Evolutionary conservation across 2,797 vertebrate genomes (phyloP), one percentile per base, ranked within the genome.

Genomic region (Danio tinwini): DNA sequence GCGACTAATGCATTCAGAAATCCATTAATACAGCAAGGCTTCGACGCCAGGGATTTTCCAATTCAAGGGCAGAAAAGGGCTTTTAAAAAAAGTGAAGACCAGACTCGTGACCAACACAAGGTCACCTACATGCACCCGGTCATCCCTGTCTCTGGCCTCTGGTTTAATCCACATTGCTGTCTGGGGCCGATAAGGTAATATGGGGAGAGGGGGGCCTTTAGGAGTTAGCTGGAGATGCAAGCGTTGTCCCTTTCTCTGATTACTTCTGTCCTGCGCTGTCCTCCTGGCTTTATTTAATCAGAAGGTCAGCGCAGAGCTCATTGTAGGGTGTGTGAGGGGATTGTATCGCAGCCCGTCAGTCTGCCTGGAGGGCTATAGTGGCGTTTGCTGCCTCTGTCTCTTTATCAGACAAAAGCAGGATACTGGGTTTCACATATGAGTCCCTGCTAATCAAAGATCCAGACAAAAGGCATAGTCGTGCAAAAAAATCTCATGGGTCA

Each of bases 81-180:
- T 47, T 40, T 42, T 64, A 19, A 42, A 50, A 75, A 37, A 68
- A 55, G 47, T 17, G 9, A 61, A 67, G 59, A 64, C 59, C 83
- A 62, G 69, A 78, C 78, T 62, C 61, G 14, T 52, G 74, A 84
- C 81, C 37, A 59, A 65, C 50, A 11, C 88, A 90, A 91, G 88
- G 90, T 91, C 88, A 89, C 77, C 78, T 69, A 63, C 55, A 67
- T 17, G 29, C 53, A 14, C 61, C 64, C 64, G 17, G 49, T 61
- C 83, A 72, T 11, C 67, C 50, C 68, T 63, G 8, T 56, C 76
- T 16, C 80, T 71, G 74, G 61, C 80, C 76, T 74, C 73, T 68
- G 68, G 67, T 84, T 82, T 89, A 88, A 90, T 89, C 88, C 87
- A 83, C 61, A 84, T 82, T 87, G 61, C 88, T 91, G 91, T 81